Evolutionary conservation across 2,888 invertebrate genomes (phyloP).

Genomic region (Callosobruchus maculatus): DNA sequence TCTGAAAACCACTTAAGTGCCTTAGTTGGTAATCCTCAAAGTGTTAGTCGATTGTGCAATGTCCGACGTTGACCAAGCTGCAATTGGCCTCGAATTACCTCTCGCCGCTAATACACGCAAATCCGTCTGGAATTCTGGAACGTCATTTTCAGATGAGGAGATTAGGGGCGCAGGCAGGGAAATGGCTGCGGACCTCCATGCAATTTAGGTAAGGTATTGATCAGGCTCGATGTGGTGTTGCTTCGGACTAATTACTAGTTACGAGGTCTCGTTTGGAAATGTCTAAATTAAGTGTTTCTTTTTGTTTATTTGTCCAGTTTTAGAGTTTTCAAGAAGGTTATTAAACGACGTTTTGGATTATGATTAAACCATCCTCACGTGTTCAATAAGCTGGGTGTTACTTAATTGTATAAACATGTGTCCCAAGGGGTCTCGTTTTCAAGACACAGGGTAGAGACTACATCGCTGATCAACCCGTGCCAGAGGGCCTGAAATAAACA

Average conservation of each 20-base stretch:
- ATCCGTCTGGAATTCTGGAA: background rate
- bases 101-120: slow-evolving; percentile 3
- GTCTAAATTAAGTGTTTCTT: no score
- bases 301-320: no score
- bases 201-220: background rate
- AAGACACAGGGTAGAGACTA: no score
- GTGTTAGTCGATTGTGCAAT: slow-evolving; percentile 18
- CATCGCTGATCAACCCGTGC: no score
- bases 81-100: slow-evolving; percentile 24
- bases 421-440: no score
- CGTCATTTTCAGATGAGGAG: background rate
- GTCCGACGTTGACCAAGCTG: slow-evolving; percentile 17
- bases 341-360: no score
- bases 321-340: no score
- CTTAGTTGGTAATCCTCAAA: slow-evolving; percentile 11
- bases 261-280: background rate
- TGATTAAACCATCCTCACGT: no score
- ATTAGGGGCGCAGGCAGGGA: background rate
- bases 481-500: no score
- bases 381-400: no score
- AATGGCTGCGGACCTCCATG: background rate
- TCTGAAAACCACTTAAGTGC: background rate
- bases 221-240: background rate
- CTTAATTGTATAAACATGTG: no score
- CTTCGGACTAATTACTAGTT: background rate